Evolutionary conservation across 2,113 vertebrate species (phyloP).

Genomic region (Peromyscus maniculatus): DNA sequence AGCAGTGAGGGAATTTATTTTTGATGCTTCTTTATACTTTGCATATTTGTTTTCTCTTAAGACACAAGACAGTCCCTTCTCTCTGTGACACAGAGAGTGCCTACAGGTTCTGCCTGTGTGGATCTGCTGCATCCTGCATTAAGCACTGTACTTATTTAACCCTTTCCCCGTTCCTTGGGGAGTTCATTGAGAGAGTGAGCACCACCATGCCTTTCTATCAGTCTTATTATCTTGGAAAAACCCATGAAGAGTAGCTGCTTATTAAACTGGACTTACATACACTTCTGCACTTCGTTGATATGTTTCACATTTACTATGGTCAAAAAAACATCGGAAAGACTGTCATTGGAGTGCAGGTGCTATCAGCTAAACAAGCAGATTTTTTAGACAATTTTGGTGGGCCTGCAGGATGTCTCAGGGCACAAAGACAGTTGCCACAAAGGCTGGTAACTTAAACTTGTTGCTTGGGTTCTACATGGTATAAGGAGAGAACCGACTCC

Average conservation of each 20-base stretch:
- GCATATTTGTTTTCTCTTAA: not conserved
- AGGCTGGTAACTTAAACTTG: not conserved
- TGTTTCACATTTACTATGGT: not conserved
- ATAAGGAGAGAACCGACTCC: no score
- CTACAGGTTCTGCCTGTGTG: not conserved
- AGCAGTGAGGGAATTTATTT: not conserved
- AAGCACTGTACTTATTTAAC: not conserved
- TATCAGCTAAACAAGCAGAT: not conserved
- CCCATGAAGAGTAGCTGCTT: not conserved
- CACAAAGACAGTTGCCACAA: not conserved
- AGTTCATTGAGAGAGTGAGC: not conserved
- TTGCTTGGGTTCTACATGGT: not conserved
- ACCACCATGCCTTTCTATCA: not conserved
- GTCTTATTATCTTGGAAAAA: conserved; percentile 36
- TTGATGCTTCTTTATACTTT: not conserved
- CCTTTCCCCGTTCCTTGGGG: not conserved
- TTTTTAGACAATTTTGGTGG: not conserved
- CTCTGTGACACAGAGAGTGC: not conserved
- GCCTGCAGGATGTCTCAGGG: not conserved
- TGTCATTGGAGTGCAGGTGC: not conserved
- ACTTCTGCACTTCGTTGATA: not conserved
- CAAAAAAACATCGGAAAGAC: not conserved
- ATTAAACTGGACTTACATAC: not conserved
- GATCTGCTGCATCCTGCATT: not conserved
- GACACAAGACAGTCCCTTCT: not conserved